phyloP scores from a whole-genome alignment of 2,888 invertebrate species.

The Cryptops parisi region DNA sequence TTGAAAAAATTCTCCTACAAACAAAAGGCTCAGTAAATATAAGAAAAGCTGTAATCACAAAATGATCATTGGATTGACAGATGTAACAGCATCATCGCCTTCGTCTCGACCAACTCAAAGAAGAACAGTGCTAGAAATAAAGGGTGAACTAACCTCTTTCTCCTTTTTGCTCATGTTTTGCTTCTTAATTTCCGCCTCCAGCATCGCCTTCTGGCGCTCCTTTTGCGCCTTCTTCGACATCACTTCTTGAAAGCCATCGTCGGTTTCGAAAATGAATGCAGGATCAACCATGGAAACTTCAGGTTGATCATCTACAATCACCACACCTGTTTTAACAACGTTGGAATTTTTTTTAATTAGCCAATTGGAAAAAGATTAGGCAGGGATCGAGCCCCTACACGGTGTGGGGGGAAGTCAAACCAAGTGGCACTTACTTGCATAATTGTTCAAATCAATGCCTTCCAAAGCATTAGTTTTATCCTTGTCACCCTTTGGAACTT shows the following conservation, averaged over 20 bases:
- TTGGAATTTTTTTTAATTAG: too few relatives aligned
- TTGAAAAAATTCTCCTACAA: background rate
- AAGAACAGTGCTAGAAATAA: too few relatives aligned
- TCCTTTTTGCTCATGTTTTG: slow-evolving; percentile 26
- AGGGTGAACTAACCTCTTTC: too few relatives aligned
- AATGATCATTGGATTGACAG: too few relatives aligned
- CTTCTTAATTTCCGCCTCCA: slow-evolving; percentile 32
- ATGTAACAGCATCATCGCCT: slow-evolving; percentile 24
- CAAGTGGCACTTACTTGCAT: slow-evolving; percentile 35
- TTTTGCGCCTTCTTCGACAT: slow-evolving; percentile 61
- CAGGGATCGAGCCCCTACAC: too few relatives aligned
- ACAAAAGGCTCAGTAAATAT: slow-evolving; percentile 1
- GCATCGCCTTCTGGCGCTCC: slow-evolving; percentile 32
- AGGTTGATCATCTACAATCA: slow-evolving; percentile 39
- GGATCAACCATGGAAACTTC: slow-evolving; percentile 36
- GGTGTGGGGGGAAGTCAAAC: background rate
- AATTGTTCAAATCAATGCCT: slow-evolving; percentile 41
- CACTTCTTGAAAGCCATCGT: slow-evolving; percentile 64
- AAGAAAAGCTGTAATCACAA: slow-evolving; percentile 10
- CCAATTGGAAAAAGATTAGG: too few relatives aligned
- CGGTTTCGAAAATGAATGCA: slow-evolving; percentile 31
- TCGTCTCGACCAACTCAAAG: slow-evolving; percentile 32
- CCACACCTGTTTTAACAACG: slow-evolving; percentile 39
- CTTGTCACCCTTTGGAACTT: slow-evolving; percentile 25
- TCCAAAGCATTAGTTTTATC: slow-evolving; percentile 38